Conservation (phyloP, 2,797 vertebrate genomes). For the Astyanax mexicanus region DNA sequence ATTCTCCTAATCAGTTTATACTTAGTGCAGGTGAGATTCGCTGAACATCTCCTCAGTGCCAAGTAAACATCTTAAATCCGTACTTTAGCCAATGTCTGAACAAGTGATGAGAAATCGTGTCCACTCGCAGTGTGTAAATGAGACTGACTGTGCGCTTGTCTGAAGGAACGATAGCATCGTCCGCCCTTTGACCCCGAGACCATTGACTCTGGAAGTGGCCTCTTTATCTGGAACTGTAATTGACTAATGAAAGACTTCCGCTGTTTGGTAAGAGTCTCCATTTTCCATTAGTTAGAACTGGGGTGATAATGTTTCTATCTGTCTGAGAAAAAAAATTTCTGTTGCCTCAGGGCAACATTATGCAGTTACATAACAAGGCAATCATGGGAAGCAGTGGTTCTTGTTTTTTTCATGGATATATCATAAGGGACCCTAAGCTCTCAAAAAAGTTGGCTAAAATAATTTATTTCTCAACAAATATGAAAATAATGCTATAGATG, state of each 20-base stretch:
- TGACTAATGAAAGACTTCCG: slow-evolving; percentile 87
- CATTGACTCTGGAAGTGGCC: slow-evolving; percentile 74
- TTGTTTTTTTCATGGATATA: too few relatives aligned
- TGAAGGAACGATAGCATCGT: slow-evolving; percentile 79
- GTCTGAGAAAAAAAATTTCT: slow-evolving; percentile 8
- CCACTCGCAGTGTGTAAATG: slow-evolving; percentile 56
- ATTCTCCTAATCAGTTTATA: slow-evolving; percentile 19
- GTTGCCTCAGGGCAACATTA: too few relatives aligned
- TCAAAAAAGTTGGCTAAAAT: too few relatives aligned
- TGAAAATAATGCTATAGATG: too few relatives aligned
- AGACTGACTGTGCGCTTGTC: slow-evolving; percentile 75
- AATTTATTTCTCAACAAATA: too few relatives aligned
- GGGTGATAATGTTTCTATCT: slow-evolving; percentile 54
- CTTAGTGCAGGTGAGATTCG: slow-evolving; percentile 3
- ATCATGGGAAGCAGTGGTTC: too few relatives aligned
- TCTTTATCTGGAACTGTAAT: slow-evolving; percentile 82
- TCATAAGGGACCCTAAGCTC: too few relatives aligned
- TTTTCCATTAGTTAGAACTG: slow-evolving; percentile 67
- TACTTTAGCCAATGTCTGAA: not conserved
- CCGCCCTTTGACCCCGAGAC: slow-evolving; percentile 71
- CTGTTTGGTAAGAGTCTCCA: slow-evolving; percentile 69
- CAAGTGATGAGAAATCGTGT: not conserved
- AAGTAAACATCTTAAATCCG: slow-evolving; percentile 9
- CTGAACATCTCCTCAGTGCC: slow-evolving; percentile 10
- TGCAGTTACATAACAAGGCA: too few relatives aligned